Base-by-base conservation (phyloP, 2,797 vertebrate species). In the Streptopelia turtur region DNA sequence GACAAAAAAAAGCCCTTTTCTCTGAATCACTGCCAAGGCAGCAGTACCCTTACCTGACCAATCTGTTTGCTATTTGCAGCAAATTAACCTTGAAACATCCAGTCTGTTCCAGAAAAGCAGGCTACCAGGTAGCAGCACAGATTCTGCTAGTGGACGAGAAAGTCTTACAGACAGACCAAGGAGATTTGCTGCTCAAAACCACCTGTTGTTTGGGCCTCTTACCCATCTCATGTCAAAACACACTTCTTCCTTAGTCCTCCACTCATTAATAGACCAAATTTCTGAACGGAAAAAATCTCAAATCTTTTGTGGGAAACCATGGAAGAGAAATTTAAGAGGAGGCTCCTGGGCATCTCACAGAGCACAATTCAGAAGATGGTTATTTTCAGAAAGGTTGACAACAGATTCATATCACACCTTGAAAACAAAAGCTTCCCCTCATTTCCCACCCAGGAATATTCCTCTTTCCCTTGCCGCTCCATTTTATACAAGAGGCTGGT, bases 21-120 rank as follows among this genome's bases (percentile, higher is more conserved):
- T 72, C 57, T 50, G 71, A 86, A 86, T 64, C 57, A 31, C 41
- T 61, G 85, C 69, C 96, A 94, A 88, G 41, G 85, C 71, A 91
- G 49, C 41, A 50, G 18, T 55, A 90, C 72, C 87, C 71, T 80
- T 39, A 94, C 89, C 79, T 81, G 79, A 60, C 41, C 45, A 64
- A n/a, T 53, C n/a, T 84, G n/a, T 68, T 60, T 83, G 85, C 61
- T 94, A 78, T 57, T 68, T 78, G 31, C 60, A 68, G 76, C 49
- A 83, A 74, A 83, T 64, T 78, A 81, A 33, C 87, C 84, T 87
- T 89, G 68, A 80, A 89, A 77, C 49, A 9, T 37, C 33, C 30
- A 1, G 10, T 13, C 66, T 74, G 53, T 16, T 68, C 68, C 65
- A 83, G 60, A 77, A 63, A 47, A 59, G 33, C 3, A 50, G 27